Conservation (phyloP, 2,888 invertebrate species). For the Acronicta psi region DNA sequence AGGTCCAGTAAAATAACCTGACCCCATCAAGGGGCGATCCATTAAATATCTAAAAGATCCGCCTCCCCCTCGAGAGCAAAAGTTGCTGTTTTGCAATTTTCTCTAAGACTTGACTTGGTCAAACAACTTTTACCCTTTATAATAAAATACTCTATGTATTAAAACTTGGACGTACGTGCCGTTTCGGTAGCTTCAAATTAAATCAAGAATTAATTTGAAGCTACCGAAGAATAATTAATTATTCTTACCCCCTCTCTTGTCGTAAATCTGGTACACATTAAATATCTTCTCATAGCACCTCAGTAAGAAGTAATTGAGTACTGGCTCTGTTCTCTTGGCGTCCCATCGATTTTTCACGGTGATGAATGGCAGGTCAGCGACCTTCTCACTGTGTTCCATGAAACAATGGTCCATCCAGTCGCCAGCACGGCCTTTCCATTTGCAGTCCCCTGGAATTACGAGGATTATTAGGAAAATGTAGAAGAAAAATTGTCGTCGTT, state of each 20-base stretch:
- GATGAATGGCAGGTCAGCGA: constrained; percentile 86
- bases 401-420: constrained; percentile 91
- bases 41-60: no score
- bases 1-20: no score
- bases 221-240: no score
- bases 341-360: constrained; percentile 85
- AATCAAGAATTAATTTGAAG: no score
- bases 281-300: constrained; percentile 84
- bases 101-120: no score
- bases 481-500: constrained; percentile 19
- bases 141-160: no score
- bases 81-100: no score
- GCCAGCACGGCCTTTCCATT: constrained; percentile 89
- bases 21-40: no score
- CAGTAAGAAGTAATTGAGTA: constrained; percentile 83
- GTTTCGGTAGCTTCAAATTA: no score
- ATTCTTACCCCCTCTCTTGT: constrained; percentile 80
- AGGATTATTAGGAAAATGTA: constrained; percentile 12
- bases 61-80: no score
- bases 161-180: no score
- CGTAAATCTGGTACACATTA: constrained; percentile 87
- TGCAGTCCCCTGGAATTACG: constrained; percentile 80
- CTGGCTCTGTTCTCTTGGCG: constrained; percentile 82
- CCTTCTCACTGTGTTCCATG: constrained; percentile 83
- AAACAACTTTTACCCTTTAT: no score